A percentile compares a stretch with the other conserved stretches of the same genome.
Evolutionary conservation across 2,888 invertebrate genomes (phyloP).

Genomic region (Tridacna gigas): DNA sequence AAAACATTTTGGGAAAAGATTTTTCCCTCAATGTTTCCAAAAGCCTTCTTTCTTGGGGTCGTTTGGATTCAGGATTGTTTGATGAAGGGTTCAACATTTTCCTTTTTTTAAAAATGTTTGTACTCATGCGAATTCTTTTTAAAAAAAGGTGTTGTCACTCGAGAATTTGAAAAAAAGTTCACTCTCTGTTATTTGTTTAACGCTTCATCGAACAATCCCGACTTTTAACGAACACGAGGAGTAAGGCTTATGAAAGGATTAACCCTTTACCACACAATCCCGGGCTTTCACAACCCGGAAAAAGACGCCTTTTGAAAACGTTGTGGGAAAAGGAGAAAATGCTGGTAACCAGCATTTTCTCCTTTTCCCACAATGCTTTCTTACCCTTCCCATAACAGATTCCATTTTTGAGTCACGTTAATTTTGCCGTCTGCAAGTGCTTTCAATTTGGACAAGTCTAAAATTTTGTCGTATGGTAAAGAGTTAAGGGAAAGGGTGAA

Average conservation of each 20-base stretch:
- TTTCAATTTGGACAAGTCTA: background rate
- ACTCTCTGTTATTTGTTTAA: too few species aligned
- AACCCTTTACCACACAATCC: background rate
- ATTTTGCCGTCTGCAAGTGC: background rate
- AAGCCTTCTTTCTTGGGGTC: too few species aligned
- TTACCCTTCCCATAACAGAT: background rate
- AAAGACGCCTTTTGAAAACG: background rate
- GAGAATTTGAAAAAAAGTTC: too few species aligned
- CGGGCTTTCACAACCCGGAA: background rate
- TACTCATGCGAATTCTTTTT: too few species aligned
- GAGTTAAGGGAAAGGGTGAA: too few species aligned
- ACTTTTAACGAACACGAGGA: background rate
- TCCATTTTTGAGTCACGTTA: background rate
- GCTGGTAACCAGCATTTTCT: background rate
- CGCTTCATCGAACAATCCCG: too few species aligned
- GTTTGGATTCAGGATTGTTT: too few species aligned
- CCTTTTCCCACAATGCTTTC: background rate
- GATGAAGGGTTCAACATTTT: too few species aligned
- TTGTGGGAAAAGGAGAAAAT: background rate
- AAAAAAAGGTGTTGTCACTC: background rate
- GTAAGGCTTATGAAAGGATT: background rate
- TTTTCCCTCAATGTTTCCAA: too few species aligned
- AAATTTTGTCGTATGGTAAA: background rate
- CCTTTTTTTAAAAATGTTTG: too few species aligned
- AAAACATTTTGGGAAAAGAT: too few species aligned